Conservation (phyloP, 2,888 invertebrate genomes). For the Folsomia candida region DNA sequence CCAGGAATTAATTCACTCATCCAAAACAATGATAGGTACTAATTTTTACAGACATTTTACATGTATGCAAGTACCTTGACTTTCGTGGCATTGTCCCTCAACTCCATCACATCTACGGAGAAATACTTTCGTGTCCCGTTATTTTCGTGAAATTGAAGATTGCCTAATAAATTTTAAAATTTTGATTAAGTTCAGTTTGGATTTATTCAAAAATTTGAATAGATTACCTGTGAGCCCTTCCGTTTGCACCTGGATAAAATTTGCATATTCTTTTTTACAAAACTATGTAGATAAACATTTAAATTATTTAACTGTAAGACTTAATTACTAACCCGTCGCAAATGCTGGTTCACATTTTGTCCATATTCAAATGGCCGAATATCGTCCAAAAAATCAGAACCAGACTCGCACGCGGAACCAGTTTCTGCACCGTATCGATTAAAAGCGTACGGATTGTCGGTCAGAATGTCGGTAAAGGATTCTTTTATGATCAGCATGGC, state of each 20-base stretch:
- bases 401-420: constrained; percentile 33
- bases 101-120: constrained; percentile 82
- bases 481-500: constrained; percentile 90
- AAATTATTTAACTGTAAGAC: too few relatives aligned
- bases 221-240: constrained; percentile 88
- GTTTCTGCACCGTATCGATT: constrained; percentile 26
- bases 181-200: too few relatives aligned
- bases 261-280: not conserved
- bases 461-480: constrained; percentile 79
- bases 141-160: constrained; percentile 85
- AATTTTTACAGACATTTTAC: not conserved
- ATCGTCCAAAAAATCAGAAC: constrained; percentile 27
- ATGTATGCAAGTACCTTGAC: not conserved
- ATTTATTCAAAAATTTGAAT: too few relatives aligned
- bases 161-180: too few relatives aligned
- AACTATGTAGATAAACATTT: not conserved
- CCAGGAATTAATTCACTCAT: too few relatives aligned
- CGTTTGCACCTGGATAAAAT: constrained; percentile 69
- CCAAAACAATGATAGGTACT: too few relatives aligned
- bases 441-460: constrained; percentile 66
- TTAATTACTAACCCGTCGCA: constrained; percentile 19
- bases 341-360: constrained; percentile 33
- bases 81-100: constrained; percentile 53
- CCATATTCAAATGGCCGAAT: constrained; percentile 36
- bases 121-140: constrained; percentile 78